These are phyloP conservation scores for Falco peregrinus DNA, from an alignment of 2,797 vertebrate species.

Conservation along the genomic window DNA sequence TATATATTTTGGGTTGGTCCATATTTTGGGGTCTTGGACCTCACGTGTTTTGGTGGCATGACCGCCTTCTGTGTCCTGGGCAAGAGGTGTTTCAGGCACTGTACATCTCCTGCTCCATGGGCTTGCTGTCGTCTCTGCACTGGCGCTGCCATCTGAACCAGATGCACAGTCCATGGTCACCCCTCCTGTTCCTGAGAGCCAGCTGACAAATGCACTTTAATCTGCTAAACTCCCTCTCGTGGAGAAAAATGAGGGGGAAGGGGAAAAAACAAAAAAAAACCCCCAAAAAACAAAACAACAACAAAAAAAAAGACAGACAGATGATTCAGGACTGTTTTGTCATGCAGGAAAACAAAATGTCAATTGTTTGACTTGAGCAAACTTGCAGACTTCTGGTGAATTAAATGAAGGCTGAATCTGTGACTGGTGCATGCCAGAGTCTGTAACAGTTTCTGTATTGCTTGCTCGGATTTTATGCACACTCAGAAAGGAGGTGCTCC, in stretches of 20 bases:
- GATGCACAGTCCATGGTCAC: rapidly evolving
- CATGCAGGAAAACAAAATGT: background rate
- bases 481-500: background rate
- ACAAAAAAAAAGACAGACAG: background rate
- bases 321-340: background rate
- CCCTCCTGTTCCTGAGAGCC: background rate
- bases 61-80: background rate
- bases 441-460: background rate
- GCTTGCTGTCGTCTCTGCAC: background rate
- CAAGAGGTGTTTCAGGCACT: background rate
- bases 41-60: rapidly evolving
- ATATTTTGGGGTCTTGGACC: background rate
- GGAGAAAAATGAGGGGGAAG: background rate
- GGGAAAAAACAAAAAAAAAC: too few species aligned
- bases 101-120: background rate
- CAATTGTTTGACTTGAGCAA: background rate
- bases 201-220: background rate
- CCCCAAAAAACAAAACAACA: too few species aligned
- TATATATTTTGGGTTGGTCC: background rate
- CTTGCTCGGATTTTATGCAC: background rate
- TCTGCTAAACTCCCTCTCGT: background rate
- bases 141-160: background rate
- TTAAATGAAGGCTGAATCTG: background rate
- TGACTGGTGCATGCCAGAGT: background rate
- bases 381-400: background rate